Base-by-base conservation (phyloP, 2,797 vertebrate genomes). In the Furcifer pardalis region DNA sequence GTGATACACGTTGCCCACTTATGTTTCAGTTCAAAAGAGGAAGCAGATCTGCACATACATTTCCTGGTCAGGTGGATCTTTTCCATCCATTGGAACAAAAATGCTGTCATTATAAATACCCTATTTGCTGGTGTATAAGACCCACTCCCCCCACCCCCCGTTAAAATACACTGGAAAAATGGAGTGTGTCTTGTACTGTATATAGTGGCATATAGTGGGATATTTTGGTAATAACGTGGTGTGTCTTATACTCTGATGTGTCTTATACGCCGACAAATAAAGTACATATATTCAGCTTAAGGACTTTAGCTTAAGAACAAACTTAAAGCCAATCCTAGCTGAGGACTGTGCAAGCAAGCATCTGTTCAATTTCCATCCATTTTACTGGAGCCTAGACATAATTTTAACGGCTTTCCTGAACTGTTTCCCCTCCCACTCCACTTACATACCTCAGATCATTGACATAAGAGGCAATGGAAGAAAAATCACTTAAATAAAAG, bases 401-500 rank as follows among this genome's bases (percentile, higher is more conserved):
- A 13, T 9, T 46, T 89, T 85, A 84, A 46, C 25, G 77, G 27
- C 40, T 87, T 89, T 91, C 83, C 32, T 15, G 4, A 62, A 80
- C 8, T n/a, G 77, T 10, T n/a, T 44, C 52, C 32, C 73, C 27
- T 56, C 32, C 35, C 40, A 2, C 25, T 37, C 32, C 35, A 37
- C 63, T 2, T 60, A 52, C 81, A 89, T 56, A 56, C 60, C 68
- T 79, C 63, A 71, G 80, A 84, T 76, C 62, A 83, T 79, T 75
- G 62, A 86, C 62, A 89, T 89, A 59, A 85, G 32, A 52, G 17
- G 62, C 72, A 88, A 88, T 79, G 7, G 0, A 86, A 66, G 42
- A 77, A 60, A 86, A 89, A 86, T 15, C 0, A 37, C 56, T 83
- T 87, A 30, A 80, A 84, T 81, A 81, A 71, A 81, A 81, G 84